A percentile compares a stretch with the other conserved stretches of the same genome.
Evolutionary conservation across 2,113 vertebrate species (phyloP).

Genomic region (Lampris incognitus): DNA sequence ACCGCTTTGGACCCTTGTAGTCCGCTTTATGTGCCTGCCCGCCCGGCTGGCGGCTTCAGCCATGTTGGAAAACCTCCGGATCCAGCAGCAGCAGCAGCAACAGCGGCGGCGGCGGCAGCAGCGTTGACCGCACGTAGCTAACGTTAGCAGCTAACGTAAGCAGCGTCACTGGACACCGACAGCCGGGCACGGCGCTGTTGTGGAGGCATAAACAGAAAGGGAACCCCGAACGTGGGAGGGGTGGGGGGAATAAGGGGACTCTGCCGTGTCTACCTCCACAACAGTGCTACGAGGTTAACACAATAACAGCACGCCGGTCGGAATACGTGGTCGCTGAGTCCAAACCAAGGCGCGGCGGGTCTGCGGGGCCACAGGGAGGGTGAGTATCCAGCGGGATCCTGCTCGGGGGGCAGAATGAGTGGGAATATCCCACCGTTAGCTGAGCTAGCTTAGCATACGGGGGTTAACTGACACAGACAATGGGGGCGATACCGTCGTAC

Average conservation of each 20-base stretch:
- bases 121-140: not conserved
- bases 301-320: constrained; percentile 1
- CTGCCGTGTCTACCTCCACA: too few species aligned
- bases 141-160: constrained; percentile 39
- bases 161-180: constrained; percentile 72
- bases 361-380: constrained; percentile 49
- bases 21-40: constrained; percentile 31
- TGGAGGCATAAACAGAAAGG: constrained; percentile 66
- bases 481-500: constrained; percentile 57
- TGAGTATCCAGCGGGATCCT: constrained; percentile 69
- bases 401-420: constrained; percentile 54
- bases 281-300: too few species aligned
- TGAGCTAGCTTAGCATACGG: constrained; percentile 76
- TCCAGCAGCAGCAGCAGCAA: constrained; percentile 32
- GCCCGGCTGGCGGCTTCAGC: constrained; percentile 65
- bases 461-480: constrained; percentile 69
- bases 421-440: constrained; percentile 73
- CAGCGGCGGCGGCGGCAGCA: constrained; percentile 8
- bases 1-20: constrained; percentile 31
- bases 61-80: constrained; percentile 68
- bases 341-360: constrained; percentile 56
- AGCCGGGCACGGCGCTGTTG: constrained; percentile 78
- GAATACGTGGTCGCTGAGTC: constrained; percentile 21
- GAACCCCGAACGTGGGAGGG: constrained; percentile 20
- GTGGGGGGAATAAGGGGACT: too few species aligned